These are phyloP conservation scores for Leucophenga maculata DNA, from an alignment of 2,888 invertebrate species.

Conservation along the genomic window DNA sequence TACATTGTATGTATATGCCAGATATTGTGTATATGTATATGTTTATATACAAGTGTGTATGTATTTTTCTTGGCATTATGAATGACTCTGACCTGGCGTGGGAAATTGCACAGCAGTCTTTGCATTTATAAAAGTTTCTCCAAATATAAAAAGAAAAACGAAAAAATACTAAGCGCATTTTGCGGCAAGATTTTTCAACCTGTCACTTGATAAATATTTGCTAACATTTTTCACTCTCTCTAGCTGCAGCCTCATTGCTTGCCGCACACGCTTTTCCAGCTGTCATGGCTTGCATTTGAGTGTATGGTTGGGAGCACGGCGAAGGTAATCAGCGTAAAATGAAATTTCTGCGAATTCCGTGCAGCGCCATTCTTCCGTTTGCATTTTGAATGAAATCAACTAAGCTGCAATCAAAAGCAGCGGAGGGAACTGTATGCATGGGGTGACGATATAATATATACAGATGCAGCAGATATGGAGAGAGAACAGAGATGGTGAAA, in stretches of 20 bases:
- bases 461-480: background rate
- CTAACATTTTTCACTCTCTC: background rate
- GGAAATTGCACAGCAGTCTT: constrained; percentile 5
- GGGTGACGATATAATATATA: background rate
- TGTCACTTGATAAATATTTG: too few species aligned
- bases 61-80: background rate
- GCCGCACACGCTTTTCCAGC: background rate
- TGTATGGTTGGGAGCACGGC: constrained; percentile 29
- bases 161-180: too few species aligned
- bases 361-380: constrained; percentile 36
- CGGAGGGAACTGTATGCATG: background rate
- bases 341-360: constrained; percentile 45
- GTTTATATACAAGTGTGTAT: too few species aligned
- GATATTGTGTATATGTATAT: too few species aligned
- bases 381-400: constrained; percentile 39
- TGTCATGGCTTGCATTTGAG: background rate
- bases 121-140: too few species aligned
- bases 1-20: too few species aligned
- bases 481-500: background rate
- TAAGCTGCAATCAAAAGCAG: background rate
- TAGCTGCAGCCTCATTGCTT: background rate
- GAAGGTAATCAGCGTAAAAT: constrained; percentile 59
- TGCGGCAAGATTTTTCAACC: too few species aligned
- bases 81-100: background rate
- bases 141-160: too few species aligned